phyloP scores from a whole-genome alignment of 2,797 vertebrate genomes.

The Todus mexicanus region DNA sequence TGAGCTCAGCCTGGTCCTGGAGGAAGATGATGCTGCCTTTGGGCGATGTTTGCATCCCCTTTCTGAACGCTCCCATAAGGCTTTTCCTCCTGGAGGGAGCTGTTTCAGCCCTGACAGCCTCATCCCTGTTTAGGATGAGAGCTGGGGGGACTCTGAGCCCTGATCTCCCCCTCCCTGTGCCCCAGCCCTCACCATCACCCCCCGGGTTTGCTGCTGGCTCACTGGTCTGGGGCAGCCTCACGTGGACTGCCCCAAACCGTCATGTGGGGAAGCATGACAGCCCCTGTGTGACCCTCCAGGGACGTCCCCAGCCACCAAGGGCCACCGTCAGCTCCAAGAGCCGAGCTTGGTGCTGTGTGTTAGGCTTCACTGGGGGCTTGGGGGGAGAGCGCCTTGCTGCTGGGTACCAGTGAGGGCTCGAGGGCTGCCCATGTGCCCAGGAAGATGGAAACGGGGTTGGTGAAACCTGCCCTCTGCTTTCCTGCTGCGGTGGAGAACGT shows the following conservation, averaged over 20 bases:
- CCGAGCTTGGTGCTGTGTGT: not conserved
- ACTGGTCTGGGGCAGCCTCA: not conserved
- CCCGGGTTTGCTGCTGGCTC: not conserved
- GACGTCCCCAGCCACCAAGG: not conserved
- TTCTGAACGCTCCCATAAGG: not conserved
- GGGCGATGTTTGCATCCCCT: not conserved
- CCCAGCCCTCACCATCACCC: rapidly evolving
- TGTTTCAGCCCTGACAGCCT: not conserved
- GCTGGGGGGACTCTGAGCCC: not conserved
- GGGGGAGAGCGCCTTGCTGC: not conserved
- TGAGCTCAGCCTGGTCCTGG: not conserved
- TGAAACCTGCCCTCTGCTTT: not conserved
- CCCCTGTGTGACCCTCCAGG: not conserved
- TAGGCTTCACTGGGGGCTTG: not conserved
- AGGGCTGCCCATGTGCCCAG: not conserved
- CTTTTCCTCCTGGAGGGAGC: not conserved
- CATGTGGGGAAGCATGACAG: not conserved
- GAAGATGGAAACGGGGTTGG: not conserved
- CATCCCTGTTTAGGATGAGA: not conserved
- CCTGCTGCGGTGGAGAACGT: not conserved
- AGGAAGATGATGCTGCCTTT: not conserved
- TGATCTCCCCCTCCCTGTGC: rapidly evolving
- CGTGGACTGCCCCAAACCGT: not conserved
- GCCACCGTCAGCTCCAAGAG: not conserved
- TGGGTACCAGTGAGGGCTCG: not conserved